These are phyloP conservation scores for Stichodactyla helianthus DNA, from an alignment of 64 coral and sea anemone genomes.

Conservation along the genomic window DNA sequence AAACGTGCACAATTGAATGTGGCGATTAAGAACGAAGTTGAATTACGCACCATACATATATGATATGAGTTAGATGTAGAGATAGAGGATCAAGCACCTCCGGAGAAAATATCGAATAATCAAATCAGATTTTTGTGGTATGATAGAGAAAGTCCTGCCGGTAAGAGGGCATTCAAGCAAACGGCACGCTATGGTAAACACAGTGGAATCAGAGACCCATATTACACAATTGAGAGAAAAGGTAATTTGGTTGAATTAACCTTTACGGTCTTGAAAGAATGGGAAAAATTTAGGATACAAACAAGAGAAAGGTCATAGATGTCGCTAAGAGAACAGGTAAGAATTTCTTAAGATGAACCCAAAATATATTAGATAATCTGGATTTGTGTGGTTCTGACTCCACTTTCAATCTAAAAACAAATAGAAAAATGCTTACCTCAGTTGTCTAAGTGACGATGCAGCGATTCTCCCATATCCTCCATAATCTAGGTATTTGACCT, in stretches of 20 bases:
- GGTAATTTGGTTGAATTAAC: background rate
- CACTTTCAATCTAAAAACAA: background rate
- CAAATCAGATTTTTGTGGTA: background rate
- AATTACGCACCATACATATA: background rate
- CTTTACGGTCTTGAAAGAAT: background rate
- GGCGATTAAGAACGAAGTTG: background rate
- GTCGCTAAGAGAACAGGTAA: no score
- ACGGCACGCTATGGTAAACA: background rate
- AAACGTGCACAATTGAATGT: background rate
- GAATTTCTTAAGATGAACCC: no score
- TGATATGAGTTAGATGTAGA: background rate
- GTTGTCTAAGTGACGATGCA: constrained; percentile 53
- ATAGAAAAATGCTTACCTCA: constrained; percentile 58
- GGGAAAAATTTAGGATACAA: no score
- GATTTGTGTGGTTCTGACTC: background rate
- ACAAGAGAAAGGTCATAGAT: no score
- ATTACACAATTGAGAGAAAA: background rate
- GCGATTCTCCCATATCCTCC: constrained; percentile 67
- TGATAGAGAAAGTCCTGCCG: background rate
- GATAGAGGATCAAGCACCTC: background rate
- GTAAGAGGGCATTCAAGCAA: background rate
- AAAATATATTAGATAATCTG: background rate
- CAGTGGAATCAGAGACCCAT: no score
- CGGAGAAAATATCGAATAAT: background rate
- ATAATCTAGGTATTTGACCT: constrained; percentile 94